Percentiles rank a stretch among this genome's conserved stretches.
Conservation (phyloP, 2,888 invertebrate species). For the Callyntrura guangdongensis region DNA sequence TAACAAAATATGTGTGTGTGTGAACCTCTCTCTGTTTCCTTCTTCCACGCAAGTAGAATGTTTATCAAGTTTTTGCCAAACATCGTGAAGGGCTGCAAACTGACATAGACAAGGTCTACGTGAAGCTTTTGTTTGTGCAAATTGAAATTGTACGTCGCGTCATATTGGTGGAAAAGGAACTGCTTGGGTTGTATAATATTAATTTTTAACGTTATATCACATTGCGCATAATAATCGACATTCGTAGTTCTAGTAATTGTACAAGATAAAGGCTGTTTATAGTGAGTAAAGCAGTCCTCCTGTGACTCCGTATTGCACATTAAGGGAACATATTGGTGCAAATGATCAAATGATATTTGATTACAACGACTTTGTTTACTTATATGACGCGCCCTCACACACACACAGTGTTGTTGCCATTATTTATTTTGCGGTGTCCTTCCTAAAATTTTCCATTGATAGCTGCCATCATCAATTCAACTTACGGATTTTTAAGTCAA, state of each 20-base stretch:
- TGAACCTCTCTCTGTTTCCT: too few relatives aligned
- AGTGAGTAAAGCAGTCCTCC: neutral
- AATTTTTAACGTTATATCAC: neutral
- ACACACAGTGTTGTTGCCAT: constrained; percentile 20
- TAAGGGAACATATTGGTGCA: neutral
- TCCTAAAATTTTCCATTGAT: constrained; percentile 59
- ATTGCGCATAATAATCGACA: neutral
- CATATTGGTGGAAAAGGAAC: neutral
- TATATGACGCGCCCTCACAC: constrained; percentile 24
- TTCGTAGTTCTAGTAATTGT: neutral
- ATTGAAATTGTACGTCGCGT: neutral
- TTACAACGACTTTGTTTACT: neutral
- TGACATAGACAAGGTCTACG: constrained; percentile 62
- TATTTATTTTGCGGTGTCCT: constrained; percentile 52
- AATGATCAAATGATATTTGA: neutral
- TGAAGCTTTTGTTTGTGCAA: constrained; percentile 28
- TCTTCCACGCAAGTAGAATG: neutral
- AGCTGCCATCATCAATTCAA: neutral
- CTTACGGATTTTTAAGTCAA: too few relatives aligned
- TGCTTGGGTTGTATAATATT: neutral
- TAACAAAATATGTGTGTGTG: too few relatives aligned
- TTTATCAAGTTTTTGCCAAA: neutral
- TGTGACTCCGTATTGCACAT: neutral
- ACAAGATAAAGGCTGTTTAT: neutral
- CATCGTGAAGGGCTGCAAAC: constrained; percentile 61